Evolutionary conservation across 2,797 vertebrate species (phyloP).

Genomic region (Ficedula albicollis): DNA sequence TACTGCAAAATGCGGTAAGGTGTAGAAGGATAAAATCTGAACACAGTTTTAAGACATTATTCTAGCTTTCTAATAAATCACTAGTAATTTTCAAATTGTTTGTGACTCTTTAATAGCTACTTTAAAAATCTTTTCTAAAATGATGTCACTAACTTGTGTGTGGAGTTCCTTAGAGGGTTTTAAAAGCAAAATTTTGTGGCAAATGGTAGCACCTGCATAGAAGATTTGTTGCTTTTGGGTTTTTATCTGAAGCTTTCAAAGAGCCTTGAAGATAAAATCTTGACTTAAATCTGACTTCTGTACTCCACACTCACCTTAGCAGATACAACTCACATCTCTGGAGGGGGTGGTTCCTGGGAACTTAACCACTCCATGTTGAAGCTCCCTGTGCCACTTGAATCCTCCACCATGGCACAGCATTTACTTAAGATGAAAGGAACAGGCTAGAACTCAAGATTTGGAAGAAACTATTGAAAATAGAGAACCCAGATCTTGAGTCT

Average conservation of each 20-base stretch:
- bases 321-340: neutral
- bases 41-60: neutral
- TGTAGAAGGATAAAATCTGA: neutral
- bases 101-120: neutral
- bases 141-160: neutral
- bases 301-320: neutral
- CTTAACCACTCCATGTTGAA: neutral
- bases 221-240: neutral
- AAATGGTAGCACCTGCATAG: neutral
- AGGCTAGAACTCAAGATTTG: neutral
- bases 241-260: neutral
- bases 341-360: neutral
- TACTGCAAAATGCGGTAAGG: neutral
- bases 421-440: neutral
- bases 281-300: neutral
- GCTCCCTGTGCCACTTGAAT: neutral
- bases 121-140: neutral
- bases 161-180: neutral
- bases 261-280: neutral
- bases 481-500: neutral
- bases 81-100: neutral
- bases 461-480: neutral
- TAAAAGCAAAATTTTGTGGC: neutral
- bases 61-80: neutral
- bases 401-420: neutral